These are phyloP conservation scores for Oenanthe oenanthe DNA, from an alignment of 2,113 vertebrate species.

Conservation along the genomic window DNA sequence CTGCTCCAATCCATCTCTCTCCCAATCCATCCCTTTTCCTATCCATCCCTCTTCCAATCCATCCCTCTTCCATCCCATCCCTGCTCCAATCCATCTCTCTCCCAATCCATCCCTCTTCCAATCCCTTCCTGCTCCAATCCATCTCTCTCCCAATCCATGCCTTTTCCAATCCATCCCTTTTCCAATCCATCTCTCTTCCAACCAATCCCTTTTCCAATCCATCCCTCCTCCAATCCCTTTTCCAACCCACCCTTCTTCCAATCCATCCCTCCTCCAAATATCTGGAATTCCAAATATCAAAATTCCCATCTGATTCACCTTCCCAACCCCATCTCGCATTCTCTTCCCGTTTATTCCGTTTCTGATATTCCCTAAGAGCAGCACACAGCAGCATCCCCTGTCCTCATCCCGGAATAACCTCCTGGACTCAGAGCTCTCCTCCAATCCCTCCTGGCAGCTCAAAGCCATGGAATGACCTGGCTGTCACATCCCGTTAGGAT, in stretches of 20 bases:
- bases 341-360: fast-evolving
- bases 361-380: neutral
- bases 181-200: too few species aligned
- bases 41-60: too few species aligned
- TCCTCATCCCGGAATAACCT: neutral
- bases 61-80: too few species aligned
- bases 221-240: too few species aligned
- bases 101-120: too few species aligned
- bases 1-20: too few species aligned
- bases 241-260: neutral
- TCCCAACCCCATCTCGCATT: fast-evolving
- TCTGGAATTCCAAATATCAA: neutral
- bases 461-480: neutral
- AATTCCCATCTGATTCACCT: fast-evolving
- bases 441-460: neutral
- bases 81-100: neutral
- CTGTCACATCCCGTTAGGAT: neutral
- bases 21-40: too few species aligned
- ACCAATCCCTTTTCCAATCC: neutral
- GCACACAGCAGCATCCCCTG: fast-evolving
- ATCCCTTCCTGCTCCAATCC: neutral
- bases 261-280: neutral
- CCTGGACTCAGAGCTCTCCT: neutral
- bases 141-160: too few species aligned
- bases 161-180: too few species aligned